Evolutionary conservation across 2,888 invertebrate genomes (phyloP), one percentile per base, ranked within the genome.

Genomic region (Autographa gamma): DNA sequence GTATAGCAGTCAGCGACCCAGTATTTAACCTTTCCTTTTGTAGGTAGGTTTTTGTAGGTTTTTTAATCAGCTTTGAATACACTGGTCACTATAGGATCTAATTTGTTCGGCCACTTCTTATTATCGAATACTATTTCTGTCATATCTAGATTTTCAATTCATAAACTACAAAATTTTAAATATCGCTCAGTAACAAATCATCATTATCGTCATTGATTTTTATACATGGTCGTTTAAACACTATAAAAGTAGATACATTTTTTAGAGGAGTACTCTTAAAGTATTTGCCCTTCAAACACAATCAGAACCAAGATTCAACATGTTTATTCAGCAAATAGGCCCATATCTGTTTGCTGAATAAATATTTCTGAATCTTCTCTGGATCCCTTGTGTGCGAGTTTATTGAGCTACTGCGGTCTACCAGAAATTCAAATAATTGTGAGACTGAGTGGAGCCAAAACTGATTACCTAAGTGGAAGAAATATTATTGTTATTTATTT

Each of bases 371-470:
- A 25, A 59, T 32, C 59, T 32, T 16, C 56, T 31, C 31, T 31
- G 31, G 8, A 16, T 59, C 32, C 31, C 18, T 56, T 56, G 25
- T 56, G 14, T 14, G 31, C 4, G 32, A 59, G 31, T 32, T 59
- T 32, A 16, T 16, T 32, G 59, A 59, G 16, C 16, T 14, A 32
- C 9, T 54, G 9, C 60, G 8, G 43, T 48, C 0, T 13, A n/a
- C 25, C 52, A 41, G 34, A 66, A 69, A 69, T 65, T 71, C 58
- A 66, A 80, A 80, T 64, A 71, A 73, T 77, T 77, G 60, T 59
- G 38, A 34, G 52, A 63, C 66, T 66, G 64, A 68, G 70, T 68
- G 63, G 56, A 14, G 43, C 25, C 11, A 31, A 62, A 64, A 80
- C 69, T 66, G 19, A 34, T 32, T 60, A 59, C 63, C 67, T 60